Percentiles rank a stretch among this genome's conserved stretches.
Conservation (phyloP, 2,113 vertebrate species). For the Solea solea region DNA sequence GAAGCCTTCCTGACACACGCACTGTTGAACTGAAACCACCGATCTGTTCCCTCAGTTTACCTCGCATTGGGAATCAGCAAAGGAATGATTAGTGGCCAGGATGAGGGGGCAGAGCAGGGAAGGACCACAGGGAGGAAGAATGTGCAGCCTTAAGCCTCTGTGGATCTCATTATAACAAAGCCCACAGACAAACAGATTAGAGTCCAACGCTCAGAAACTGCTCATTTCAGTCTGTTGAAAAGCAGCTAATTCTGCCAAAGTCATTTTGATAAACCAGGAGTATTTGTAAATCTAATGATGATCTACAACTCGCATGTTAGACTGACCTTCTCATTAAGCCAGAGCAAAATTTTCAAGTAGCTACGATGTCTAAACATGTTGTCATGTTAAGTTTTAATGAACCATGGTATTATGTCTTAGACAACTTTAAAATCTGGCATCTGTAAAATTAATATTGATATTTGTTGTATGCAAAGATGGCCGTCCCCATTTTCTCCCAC, state of each 20-base stretch:
- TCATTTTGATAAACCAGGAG: neutral
- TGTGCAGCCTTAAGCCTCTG: constrained; percentile 48
- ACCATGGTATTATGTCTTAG: too few species aligned
- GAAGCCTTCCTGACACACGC: constrained; percentile 30
- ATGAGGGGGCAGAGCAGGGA: constrained; percentile 29
- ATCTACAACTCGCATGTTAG: too few species aligned
- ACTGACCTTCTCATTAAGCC: too few species aligned
- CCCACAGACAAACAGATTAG: constrained; percentile 17
- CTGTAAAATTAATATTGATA: too few species aligned
- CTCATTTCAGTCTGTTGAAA: constrained; percentile 3
- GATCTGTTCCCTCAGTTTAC: constrained; percentile 53
- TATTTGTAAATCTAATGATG: neutral
- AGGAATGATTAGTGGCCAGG: constrained; percentile 56
- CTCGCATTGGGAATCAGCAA: constrained; percentile 50
- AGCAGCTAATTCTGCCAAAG: neutral
- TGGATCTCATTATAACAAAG: constrained; percentile 63
- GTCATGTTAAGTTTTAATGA: too few species aligned
- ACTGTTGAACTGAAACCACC: constrained; percentile 40
- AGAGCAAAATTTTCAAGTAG: too few species aligned
- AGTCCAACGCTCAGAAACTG: neutral
- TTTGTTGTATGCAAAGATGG: too few species aligned
- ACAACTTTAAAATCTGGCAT: too few species aligned
- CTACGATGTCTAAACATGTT: too few species aligned
- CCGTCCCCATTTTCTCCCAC: too few species aligned
- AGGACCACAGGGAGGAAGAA: constrained; percentile 47